Conservation (phyloP, 2,797 vertebrate species). For the Cynodonichthys magdalenae region DNA sequence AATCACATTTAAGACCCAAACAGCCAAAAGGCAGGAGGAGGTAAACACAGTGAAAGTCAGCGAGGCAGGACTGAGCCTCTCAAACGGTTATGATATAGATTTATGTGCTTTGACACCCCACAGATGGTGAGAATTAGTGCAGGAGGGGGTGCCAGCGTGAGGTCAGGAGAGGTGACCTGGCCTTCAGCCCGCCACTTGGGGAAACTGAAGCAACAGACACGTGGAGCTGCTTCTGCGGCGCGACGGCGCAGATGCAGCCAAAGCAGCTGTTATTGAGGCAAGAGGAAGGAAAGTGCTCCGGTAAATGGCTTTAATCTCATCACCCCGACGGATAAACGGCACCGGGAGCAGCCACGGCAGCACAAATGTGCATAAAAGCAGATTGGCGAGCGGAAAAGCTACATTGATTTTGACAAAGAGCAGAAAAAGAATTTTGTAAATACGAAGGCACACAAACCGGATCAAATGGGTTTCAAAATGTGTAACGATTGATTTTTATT, state of each 20-base stretch:
- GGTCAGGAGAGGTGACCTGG: conserved; percentile 73
- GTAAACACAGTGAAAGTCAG: conserved; percentile 37
- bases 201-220: conserved; percentile 56
- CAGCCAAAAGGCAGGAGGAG: conserved; percentile 15
- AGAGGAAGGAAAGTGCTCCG: conserved; percentile 54
- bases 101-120: conserved; percentile 73
- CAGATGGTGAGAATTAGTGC: conserved; percentile 79
- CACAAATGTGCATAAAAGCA: conserved; percentile 49
- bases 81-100: conserved; percentile 69
- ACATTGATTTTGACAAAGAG: conserved; percentile 76
- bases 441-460: conserved; percentile 51
- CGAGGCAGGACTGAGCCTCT: conserved; percentile 38
- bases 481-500: conserved; percentile 71
- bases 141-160: conserved; percentile 61
- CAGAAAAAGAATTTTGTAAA: conserved; percentile 60
- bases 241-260: conserved; percentile 48
- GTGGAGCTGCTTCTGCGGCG: conserved; percentile 46
- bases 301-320: conserved; percentile 68
- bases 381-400: conserved; percentile 47
- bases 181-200: conserved; percentile 69
- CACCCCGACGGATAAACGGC: conserved; percentile 56
- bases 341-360: conserved; percentile 49
- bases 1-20: conserved; percentile 28
- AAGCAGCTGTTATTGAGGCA: conserved; percentile 56
- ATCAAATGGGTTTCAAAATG: conserved; percentile 73